Evolutionary conservation across 2,113 vertebrate genomes (phyloP).

Genomic region (Mustelus asterias): DNA sequence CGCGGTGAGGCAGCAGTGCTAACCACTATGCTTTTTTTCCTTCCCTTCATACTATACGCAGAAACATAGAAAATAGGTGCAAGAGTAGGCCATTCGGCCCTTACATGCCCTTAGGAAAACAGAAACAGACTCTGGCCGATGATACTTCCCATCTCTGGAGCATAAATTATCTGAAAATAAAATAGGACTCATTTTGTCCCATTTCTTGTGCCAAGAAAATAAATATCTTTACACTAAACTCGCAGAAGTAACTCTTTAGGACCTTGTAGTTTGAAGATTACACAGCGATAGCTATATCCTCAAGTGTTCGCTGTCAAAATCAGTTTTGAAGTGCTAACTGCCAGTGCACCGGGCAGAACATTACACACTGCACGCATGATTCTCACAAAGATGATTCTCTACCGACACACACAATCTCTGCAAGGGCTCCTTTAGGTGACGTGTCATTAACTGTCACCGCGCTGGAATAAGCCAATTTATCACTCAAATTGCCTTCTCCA

Average conservation of each 20-base stretch:
- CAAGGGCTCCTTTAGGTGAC: not conserved
- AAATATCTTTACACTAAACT: not conserved
- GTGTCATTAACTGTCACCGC: constrained; percentile 14
- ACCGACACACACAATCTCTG: not conserved
- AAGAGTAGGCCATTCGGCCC: too few species aligned
- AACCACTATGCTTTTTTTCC: too few species aligned
- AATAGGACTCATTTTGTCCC: not conserved
- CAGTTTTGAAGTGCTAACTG: not conserved
- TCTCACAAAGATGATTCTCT: not conserved
- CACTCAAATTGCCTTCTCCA: constrained; percentile 31
- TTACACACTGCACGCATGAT: not conserved
- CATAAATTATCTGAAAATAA: not conserved
- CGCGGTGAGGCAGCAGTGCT: too few species aligned
- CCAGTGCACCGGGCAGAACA: not conserved
- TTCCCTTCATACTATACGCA: too few species aligned
- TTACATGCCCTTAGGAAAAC: not conserved
- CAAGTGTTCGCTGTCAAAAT: not conserved
- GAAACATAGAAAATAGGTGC: too few species aligned
- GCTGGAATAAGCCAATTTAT: constrained; percentile 14
- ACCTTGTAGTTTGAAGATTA: not conserved
- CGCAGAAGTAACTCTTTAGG: not conserved
- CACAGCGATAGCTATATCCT: not conserved
- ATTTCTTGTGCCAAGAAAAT: not conserved
- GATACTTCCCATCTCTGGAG: not conserved
- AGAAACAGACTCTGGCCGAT: not conserved